Percentiles rank a stretch among this genome's conserved stretches.
phyloP scores from a whole-genome alignment of 1,140 invertebrate species.

The Apolygus lucorum region DNA sequence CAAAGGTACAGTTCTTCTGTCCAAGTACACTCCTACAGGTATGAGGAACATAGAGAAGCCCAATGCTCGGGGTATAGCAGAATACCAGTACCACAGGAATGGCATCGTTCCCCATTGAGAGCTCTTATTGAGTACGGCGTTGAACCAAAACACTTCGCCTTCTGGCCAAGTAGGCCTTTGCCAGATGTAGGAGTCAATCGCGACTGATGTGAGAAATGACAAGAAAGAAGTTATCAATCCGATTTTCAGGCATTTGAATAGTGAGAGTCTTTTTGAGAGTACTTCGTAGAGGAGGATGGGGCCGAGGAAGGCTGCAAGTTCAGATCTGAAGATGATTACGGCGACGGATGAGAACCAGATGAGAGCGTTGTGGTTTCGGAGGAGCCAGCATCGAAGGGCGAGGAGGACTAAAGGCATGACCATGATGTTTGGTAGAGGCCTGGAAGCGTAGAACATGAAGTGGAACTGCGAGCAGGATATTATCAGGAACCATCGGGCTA shows the following conservation, averaged over 20 bases:
- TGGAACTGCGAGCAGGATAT: constrained; percentile 92
- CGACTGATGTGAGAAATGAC: constrained; percentile 61
- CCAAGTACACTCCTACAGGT: constrained; percentile 67
- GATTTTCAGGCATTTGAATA: constrained; percentile 52
- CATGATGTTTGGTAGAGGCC: constrained; percentile 94
- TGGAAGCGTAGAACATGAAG: constrained; percentile 92
- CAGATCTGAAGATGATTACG: constrained; percentile 84
- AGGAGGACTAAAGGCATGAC: constrained; percentile 85
- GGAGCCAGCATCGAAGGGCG: constrained; percentile 77
- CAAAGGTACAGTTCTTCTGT: constrained; percentile 62
- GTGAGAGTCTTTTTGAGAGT: constrained; percentile 43
- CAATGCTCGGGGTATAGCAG: constrained; percentile 84
- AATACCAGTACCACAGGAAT: constrained; percentile 98
- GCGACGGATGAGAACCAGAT: constrained; percentile 75
- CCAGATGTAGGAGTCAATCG: constrained; percentile 93
- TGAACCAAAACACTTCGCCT: constrained; percentile 94
- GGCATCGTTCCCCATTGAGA: constrained; percentile 94
- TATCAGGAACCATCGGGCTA: constrained; percentile 71
- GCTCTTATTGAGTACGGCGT: constrained; percentile 89
- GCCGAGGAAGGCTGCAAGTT: constrained; percentile 80
- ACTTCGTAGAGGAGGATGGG: constrained; percentile 77
- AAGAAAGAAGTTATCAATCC: constrained; percentile 59
- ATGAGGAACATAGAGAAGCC: constrained; percentile 70
- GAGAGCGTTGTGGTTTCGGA: constrained; percentile 63
- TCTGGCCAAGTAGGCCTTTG: constrained; percentile 86